These are phyloP conservation scores for Cosmia trapezina DNA, from an alignment of 2,888 invertebrate species.

Conservation along the genomic window DNA sequence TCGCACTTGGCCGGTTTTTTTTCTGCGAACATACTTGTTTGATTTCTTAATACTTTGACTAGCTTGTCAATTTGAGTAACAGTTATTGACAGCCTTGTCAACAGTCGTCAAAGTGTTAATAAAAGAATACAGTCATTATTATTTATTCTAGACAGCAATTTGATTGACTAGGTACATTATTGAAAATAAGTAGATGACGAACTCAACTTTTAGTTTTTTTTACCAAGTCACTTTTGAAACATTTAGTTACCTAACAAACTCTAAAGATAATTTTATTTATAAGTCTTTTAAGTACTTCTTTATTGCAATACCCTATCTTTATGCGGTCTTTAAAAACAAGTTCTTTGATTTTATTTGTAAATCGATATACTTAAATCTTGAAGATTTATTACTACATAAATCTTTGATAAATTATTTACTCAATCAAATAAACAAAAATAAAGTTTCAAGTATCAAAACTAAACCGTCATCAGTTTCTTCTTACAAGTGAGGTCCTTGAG, in stretches of 20 bases:
- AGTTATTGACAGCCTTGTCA: background rate
- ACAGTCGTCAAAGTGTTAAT: background rate
- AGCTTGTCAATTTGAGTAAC: conserved; percentile 1
- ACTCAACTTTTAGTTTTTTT: no score
- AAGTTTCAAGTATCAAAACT: conserved; percentile 43
- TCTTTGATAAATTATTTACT: background rate
- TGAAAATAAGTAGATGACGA: no score
- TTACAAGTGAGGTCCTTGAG: no score
- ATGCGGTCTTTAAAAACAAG: conserved; percentile 14
- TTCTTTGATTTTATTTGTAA: background rate
- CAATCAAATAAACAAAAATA: background rate
- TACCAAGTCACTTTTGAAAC: no score
- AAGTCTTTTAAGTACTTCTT: background rate
- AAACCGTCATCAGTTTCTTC: background rate
- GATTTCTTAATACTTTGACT: background rate
- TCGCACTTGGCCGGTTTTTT: no score
- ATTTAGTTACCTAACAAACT: no score
- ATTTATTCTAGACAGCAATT: no score
- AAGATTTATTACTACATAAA: conserved; percentile 10
- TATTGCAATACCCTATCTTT: no score
- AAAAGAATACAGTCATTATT: no score
- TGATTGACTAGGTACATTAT: no score
- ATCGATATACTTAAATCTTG: background rate
- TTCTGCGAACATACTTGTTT: background rate
- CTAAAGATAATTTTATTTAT: background rate